Base-by-base conservation (phyloP, 2,797 vertebrate species). In the Paguma larvata region DNA sequence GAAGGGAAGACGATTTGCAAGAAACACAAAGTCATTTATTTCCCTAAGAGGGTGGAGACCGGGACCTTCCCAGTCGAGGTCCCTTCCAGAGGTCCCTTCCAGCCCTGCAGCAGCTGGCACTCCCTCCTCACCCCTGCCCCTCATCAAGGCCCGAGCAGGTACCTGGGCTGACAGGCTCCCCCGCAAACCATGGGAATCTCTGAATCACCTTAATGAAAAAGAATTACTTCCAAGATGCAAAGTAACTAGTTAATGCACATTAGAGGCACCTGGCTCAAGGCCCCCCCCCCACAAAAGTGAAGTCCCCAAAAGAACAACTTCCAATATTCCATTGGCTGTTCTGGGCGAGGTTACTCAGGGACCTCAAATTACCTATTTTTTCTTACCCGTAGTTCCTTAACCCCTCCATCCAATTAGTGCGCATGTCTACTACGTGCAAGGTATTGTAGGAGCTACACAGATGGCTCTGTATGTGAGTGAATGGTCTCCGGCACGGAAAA, bases 211-310 rank as follows among this genome's bases (percentile, higher is more conserved):
- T 53, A 51, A 51, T 8, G 15, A 56, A 87, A 56, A 94, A 6
- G 62, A 38, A 90, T 63, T 48, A 79, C 44, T 62, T 41, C 38
- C 77, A 80, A 32, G 23, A 96, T 9, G 77, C 89, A 82, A n/a
- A 25, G 15, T 32, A 73, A 92, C 48, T 32, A 68, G 18, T 48
- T 44, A 41, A 65, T n/a, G 46, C 23, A 84, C 14, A 56, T 46
- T 73, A 91, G 89, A 80, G 93, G 53, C 34, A 34, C 41, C 82
- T 63, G 72, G 19, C 41, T 95, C 63, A 53, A 89, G 78, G 75
- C n/a, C 44, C 48, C 73, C 48, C 73, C 38, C 62, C 7, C 75
- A 44, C 51, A 89, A 90, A 84, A 94, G 41, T 41, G 4, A 59
- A 73, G 46, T 38, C 75, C 75, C 27, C 13, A 0, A 16, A 83